Evolutionary conservation across 2,797 vertebrate species (phyloP).

Genomic region (Mus spretus): DNA sequence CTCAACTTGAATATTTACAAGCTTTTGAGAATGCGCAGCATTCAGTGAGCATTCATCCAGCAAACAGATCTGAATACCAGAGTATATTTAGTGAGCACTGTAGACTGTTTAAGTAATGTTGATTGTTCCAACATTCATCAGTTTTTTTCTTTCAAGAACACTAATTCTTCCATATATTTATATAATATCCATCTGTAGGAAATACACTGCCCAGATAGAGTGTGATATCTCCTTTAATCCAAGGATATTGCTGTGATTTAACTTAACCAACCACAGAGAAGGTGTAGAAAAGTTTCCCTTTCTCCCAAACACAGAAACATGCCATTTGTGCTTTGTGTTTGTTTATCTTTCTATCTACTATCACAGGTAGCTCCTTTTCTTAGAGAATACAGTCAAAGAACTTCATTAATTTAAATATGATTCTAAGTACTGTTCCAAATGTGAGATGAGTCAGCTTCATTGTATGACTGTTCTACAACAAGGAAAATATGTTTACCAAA

Average conservation of each 20-base stretch:
- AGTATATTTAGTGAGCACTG: not conserved
- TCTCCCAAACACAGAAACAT: not conserved
- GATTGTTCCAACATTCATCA: not conserved
- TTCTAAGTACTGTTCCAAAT: not conserved
- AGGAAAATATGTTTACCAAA: not conserved
- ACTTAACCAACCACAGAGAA: not conserved
- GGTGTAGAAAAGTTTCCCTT: not conserved
- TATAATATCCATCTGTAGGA: not conserved
- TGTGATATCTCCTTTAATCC: not conserved
- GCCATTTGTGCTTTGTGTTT: not conserved
- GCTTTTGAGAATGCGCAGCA: not conserved
- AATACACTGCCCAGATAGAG: not conserved
- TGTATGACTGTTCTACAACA: not conserved
- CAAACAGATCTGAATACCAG: slow-evolving; percentile 31
- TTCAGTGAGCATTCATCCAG: not conserved
- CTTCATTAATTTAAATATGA: not conserved
- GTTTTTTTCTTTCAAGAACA: not conserved
- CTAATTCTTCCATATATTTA: not conserved
- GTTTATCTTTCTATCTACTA: not conserved
- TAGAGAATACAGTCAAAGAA: not conserved
- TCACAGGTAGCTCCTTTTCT: not conserved
- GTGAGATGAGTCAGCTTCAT: not conserved
- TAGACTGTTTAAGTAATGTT: slow-evolving; percentile 48
- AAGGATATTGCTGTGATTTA: not conserved
- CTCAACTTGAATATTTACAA: slow-evolving; percentile 39